Base-by-base conservation (phyloP, 1,140 invertebrate genomes). In the Lamellibrachia luymesi region DNA sequence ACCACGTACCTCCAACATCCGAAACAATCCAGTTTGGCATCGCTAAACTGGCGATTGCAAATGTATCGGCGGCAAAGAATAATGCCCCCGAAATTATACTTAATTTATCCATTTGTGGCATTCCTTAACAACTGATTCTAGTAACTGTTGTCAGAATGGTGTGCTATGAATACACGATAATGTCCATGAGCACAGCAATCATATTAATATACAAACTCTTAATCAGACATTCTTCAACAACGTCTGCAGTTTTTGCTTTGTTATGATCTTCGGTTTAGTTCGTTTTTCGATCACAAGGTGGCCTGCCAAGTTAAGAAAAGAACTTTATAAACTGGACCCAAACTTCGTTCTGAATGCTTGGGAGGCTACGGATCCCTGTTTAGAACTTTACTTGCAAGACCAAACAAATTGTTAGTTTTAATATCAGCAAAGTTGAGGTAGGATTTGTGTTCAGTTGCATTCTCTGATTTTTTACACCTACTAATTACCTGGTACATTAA, bases 21-120 rank as follows among this genome's bases (percentile, higher is more conserved):
- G 98, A 98, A 64, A 99, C 98, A 95, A 99, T 99, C 98, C 98
- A 99, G 96, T 99, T 98, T 89, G 98, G 98, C 97, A 99, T 98
- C 7, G 98, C 98, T 94, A 99, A 97, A 96, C 98, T 99, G 0
- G 98, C 97, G 94, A 99, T 98, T 50, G 98, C 98, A 97, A 99
- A 99, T 90, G 99, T 97, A 97, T 99, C 98, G 80, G 98, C 98
- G 52, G 98, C 97, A 95, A 99, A 97, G 96, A 99, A 99, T 90
- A 99, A 96, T 38, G 98, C 98, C 4, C 98, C 98, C 22, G 98
- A 99, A 95, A 99, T 98, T 94, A 98, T 97, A 17, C 98, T 99
- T 94, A 99, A 96, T 96, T 98, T 98, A 97, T 99, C 98, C 98
- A 99, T 98, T 91, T 91, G 64, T 22, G 64, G 64, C 64, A 80